Percentiles rank a stretch among this genome's conserved stretches.
phyloP scores from a whole-genome alignment of 2,888 invertebrate species.

The Pheosia tremula region DNA sequence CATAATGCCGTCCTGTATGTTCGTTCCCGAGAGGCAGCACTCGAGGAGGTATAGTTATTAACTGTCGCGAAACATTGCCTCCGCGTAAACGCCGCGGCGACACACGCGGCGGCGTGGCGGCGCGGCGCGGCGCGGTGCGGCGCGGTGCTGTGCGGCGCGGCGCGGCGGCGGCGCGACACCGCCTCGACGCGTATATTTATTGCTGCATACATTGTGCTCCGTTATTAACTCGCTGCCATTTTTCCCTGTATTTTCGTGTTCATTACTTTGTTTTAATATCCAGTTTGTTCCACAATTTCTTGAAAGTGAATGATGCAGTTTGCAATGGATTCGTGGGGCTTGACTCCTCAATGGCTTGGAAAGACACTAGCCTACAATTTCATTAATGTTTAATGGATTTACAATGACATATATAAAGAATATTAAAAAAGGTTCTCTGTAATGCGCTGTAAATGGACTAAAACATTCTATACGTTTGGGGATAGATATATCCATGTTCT shows the following conservation, averaged over 20 bases:
- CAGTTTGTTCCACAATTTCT: constrained; percentile 30
- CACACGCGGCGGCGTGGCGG: too few relatives aligned
- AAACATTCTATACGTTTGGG: too few relatives aligned
- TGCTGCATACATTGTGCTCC: constrained; percentile 48
- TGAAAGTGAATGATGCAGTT: constrained; percentile 32
- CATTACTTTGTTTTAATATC: constrained; percentile 57
- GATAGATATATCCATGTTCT: too few relatives aligned
- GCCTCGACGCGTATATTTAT: constrained; percentile 42
- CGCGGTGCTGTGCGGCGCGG: constrained; percentile 20
- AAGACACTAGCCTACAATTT: too few relatives aligned
- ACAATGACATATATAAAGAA: too few relatives aligned
- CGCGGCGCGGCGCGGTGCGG: neutral
- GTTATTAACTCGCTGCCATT: constrained; percentile 55
- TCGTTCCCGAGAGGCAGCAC: constrained; percentile 20
- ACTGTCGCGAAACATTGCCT: constrained; percentile 39
- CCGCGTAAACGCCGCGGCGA: constrained; percentile 8
- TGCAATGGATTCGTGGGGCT: neutral
- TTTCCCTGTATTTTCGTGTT: constrained; percentile 58
- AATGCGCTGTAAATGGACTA: too few relatives aligned
- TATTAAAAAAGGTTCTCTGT: too few relatives aligned
- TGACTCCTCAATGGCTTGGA: too few relatives aligned
- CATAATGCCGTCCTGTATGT: constrained; percentile 26
- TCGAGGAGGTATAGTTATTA: constrained; percentile 61
- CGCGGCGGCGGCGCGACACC: constrained; percentile 12
- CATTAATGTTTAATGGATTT: too few relatives aligned